Evolutionary conservation across 2,113 vertebrate species (phyloP).

Genomic region (Pterocles burchelli): DNA sequence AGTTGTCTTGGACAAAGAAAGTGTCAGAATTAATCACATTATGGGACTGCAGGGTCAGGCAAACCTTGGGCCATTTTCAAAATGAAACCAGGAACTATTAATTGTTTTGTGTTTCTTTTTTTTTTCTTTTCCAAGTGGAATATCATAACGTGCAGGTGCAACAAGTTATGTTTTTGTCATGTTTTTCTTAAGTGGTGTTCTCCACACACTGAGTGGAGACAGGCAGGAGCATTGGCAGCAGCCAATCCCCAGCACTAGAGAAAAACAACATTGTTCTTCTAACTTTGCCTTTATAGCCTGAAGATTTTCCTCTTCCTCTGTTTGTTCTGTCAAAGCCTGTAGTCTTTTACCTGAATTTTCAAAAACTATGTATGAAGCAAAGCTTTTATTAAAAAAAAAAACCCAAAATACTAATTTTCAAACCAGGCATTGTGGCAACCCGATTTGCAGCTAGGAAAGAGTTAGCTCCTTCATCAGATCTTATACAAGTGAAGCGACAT

Average conservation of each 20-base stretch:
- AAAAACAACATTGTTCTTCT: background rate
- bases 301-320: background rate
- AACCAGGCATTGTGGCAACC: background rate
- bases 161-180: background rate
- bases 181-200: background rate
- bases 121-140: background rate
- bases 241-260: background rate
- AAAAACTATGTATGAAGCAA: background rate
- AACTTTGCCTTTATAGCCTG: background rate
- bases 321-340: background rate
- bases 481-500: background rate
- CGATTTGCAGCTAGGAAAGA: background rate
- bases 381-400: background rate
- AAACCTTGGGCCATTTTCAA: background rate
- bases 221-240: background rate
- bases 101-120: background rate
- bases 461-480: background rate
- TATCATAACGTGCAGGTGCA: background rate
- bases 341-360: background rate
- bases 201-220: background rate
- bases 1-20: background rate
- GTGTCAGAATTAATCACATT: background rate
- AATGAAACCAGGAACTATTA: background rate
- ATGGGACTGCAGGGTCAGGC: background rate
- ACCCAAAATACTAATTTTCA: background rate